Conservation (phyloP, 2,113 vertebrate genomes). For the Poicephalus gulielmi region DNA sequence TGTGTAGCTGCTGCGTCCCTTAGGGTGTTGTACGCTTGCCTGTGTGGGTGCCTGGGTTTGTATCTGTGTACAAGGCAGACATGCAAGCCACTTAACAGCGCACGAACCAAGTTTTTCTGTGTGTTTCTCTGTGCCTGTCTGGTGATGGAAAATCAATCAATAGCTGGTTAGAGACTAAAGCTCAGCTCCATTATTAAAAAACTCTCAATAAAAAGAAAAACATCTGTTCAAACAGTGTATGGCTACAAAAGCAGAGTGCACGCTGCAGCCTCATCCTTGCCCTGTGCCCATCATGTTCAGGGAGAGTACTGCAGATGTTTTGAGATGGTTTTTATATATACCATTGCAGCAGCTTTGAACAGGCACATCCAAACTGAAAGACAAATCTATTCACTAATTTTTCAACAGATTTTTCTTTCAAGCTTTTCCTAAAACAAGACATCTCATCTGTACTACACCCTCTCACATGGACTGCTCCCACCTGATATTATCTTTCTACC, state of each 20-base stretch:
- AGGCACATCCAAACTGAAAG: not conserved
- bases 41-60: not conserved
- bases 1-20: not conserved
- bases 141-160: conserved; percentile 42
- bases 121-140: not conserved
- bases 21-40: not conserved
- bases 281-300: not conserved
- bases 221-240: not conserved
- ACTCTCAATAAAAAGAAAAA: conserved; percentile 34
- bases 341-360: not conserved
- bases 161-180: conserved; percentile 44
- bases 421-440: not conserved
- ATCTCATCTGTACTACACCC: not conserved
- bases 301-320: conserved; percentile 17
- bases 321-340: conserved; percentile 19
- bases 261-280: not conserved
- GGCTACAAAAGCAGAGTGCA: not conserved
- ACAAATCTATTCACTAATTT: not conserved
- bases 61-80: not conserved
- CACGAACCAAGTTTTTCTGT: not conserved
- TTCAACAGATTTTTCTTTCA: not conserved
- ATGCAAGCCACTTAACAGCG: not conserved
- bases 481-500: not conserved
- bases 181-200: conserved; percentile 35
- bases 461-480: not conserved